Conservation (phyloP, 2,797 vertebrate genomes). For the Betta splendens region DNA sequence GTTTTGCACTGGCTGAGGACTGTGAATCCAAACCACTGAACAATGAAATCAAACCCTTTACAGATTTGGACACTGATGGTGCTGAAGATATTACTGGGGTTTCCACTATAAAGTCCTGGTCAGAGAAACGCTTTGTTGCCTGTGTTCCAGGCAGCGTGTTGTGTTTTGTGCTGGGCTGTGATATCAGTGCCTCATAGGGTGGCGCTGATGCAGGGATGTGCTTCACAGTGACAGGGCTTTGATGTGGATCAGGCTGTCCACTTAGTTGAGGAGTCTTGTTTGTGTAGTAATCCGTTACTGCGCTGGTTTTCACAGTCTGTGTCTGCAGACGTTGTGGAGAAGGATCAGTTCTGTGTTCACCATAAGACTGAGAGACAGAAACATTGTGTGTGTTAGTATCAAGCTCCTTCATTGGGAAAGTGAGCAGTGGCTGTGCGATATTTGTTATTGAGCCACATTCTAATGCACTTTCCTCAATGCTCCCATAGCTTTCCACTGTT, state of each 20-base stretch:
- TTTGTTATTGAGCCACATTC: slow-evolving; percentile 28
- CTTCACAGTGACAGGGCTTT: slow-evolving; percentile 23
- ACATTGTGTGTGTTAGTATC: slow-evolving; percentile 13
- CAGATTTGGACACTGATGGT: slow-evolving; percentile 40
- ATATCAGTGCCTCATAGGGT: slow-evolving; percentile 13
- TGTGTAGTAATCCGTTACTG: slow-evolving; percentile 3
- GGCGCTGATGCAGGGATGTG: slow-evolving; percentile 29
- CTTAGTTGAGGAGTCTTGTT: slow-evolving; percentile 26
- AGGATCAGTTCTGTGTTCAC: slow-evolving; percentile 6
- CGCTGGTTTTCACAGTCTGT: slow-evolving; percentile 19
- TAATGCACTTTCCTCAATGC: slow-evolving; percentile 53
- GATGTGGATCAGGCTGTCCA: slow-evolving; percentile 28
- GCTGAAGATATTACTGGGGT: slow-evolving; percentile 18
- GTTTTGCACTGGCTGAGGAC: slow-evolving; percentile 19
- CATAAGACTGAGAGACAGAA: slow-evolving; percentile 8
- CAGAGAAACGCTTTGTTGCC: slow-evolving; percentile 14
- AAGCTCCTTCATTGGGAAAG: slow-evolving; percentile 16
- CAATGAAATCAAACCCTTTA: slow-evolving; percentile 71
- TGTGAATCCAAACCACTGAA: slow-evolving; percentile 58
- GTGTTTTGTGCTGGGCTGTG: slow-evolving; percentile 27
- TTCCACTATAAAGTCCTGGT: slow-evolving; percentile 20
- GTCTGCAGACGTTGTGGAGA: slow-evolving; percentile 7
- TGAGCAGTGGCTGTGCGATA: slow-evolving; percentile 12
- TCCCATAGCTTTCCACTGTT: slow-evolving; percentile 68
- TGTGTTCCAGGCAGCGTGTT: slow-evolving; percentile 10